Conservation (phyloP, 2,888 invertebrate species). For the Tyria jacobaeae region DNA sequence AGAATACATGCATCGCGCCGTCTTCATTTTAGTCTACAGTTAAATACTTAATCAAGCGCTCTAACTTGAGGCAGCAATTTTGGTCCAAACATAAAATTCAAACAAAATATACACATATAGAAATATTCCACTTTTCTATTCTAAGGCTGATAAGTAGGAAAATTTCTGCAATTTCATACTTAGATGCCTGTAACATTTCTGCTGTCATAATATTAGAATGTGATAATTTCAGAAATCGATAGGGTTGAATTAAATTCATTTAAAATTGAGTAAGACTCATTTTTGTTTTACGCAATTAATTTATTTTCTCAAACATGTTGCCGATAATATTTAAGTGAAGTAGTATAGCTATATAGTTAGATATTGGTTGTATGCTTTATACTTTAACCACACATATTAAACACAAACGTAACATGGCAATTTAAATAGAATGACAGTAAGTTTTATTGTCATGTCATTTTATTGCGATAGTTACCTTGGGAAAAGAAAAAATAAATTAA, state of each 20-base stretch:
- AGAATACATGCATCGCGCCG: slow-evolving; percentile 49
- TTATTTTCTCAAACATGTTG: no score
- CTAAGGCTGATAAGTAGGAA: no score
- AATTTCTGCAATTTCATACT: no score
- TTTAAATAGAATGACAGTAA: neutral
- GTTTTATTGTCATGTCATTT: neutral
- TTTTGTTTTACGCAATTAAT: no score
- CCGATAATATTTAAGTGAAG: no score
- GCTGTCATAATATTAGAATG: no score
- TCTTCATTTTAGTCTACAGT: slow-evolving; percentile 58
- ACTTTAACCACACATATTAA: neutral
- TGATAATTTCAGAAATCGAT: no score
- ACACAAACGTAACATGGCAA: neutral
- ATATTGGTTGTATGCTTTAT: neutral
- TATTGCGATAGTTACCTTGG: neutral
- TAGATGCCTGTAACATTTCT: no score
- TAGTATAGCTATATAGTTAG: no score
- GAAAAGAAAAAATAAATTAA: neutral
- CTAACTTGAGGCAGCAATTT: slow-evolving; percentile 53
- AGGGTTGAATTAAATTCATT: no score
- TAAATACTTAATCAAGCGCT: slow-evolving; percentile 66
- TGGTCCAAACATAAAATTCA: slow-evolving; percentile 25
- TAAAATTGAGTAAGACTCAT: no score
- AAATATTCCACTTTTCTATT: neutral
- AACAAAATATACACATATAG: slow-evolving; percentile 10